Percentiles rank a stretch among this genome's conserved stretches.
Conservation (phyloP, 2,888 invertebrate genomes). For the Oligia latruncula region DNA sequence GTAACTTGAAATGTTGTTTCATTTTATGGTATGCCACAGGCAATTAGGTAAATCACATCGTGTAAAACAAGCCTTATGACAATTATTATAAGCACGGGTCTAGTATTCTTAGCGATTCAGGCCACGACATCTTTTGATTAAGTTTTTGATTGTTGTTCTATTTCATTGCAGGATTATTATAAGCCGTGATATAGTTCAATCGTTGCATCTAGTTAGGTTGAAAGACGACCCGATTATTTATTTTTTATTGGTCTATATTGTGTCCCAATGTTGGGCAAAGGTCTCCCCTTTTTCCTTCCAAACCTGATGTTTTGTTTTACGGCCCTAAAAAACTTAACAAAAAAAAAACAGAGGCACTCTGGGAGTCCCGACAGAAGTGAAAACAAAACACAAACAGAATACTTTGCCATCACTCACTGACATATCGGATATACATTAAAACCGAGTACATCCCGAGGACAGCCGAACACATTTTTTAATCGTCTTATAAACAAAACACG, state of each 20-base stretch:
- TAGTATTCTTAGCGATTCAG: not conserved
- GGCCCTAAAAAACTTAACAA: too few species aligned
- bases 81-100: not conserved
- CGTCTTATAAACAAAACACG: too few species aligned
- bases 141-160: not conserved
- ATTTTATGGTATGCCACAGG: not conserved
- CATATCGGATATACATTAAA: too few species aligned
- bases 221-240: not conserved
- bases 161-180: not conserved
- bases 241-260: not conserved
- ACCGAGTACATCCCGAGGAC: too few species aligned
- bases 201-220: not conserved
- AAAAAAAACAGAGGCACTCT: too few species aligned
- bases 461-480: too few species aligned
- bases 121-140: not conserved
- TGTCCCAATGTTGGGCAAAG: not conserved
- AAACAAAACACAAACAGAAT: too few species aligned
- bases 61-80: not conserved
- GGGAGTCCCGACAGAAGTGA: too few species aligned
- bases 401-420: too few species aligned
- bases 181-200: not conserved
- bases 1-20: not conserved
- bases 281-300: not conserved
- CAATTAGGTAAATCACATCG: not conserved
- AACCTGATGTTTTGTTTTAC: not conserved